These are phyloP conservation scores for Bambusicola thoracicus DNA, from an alignment of 2,113 vertebrate genomes.

Conservation along the genomic window DNA sequence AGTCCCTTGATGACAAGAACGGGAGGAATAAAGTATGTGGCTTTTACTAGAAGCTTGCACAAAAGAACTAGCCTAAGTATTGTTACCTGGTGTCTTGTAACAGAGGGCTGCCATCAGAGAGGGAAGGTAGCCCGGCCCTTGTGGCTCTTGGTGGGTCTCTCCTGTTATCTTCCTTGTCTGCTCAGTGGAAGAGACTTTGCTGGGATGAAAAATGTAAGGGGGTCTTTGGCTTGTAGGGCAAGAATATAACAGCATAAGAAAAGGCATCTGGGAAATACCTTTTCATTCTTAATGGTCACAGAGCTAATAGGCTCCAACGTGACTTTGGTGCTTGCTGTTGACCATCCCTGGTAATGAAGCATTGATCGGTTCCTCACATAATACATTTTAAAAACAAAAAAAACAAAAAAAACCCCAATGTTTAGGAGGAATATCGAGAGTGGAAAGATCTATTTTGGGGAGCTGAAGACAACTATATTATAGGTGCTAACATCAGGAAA, in stretches of 20 bases:
- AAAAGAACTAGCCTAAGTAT: not conserved
- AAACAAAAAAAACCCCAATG: too few species aligned
- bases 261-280: not conserved
- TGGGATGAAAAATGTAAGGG: not conserved
- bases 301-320: not conserved
- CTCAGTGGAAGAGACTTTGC: not conserved
- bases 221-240: not conserved
- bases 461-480: not conserved
- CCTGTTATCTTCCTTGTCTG: not conserved
- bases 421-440: not conserved
- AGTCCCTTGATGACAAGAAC: not conserved
- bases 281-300: not conserved
- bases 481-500: not conserved
- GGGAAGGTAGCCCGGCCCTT: not conserved
- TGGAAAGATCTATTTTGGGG: not conserved
- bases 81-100: not conserved
- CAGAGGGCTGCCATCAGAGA: accelerated
- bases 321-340: not conserved
- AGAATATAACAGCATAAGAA: not conserved
- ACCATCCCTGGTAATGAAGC: not conserved
- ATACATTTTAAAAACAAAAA: not conserved
- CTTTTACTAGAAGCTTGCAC: not conserved
- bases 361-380: not conserved
- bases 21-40: not conserved
- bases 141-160: not conserved